A percentile compares a stretch with the other conserved stretches of the same genome.
Evolutionary conservation across 1,140 invertebrate genomes (phyloP).

Genomic region (Dendrolimus punctatus): DNA sequence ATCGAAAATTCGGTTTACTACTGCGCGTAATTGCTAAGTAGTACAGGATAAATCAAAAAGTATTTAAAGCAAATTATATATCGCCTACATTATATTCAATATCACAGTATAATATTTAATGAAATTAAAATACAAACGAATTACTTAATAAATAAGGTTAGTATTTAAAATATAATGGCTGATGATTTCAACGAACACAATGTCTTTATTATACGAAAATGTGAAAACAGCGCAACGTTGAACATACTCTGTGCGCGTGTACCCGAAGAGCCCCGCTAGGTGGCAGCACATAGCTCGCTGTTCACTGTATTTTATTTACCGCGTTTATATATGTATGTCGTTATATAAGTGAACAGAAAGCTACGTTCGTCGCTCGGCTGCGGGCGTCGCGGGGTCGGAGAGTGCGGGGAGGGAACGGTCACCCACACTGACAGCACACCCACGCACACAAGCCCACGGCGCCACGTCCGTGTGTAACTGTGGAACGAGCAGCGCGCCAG

Average conservation of each 20-base stretch:
- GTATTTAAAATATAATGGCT: conserved; percentile 10
- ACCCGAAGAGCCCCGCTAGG: conserved; percentile 52
- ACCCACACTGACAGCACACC: conserved; percentile 9
- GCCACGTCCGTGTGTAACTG: conserved; percentile 47
- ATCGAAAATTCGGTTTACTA: no score
- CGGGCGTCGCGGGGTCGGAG: conserved; percentile 15
- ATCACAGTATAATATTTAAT: no score
- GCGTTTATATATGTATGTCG: conserved; percentile 59
- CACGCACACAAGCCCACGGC: conserved; percentile 35
- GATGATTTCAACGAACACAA: conserved; percentile 8
- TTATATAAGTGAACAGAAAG: conserved; percentile 72
- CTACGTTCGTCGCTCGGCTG: conserved; percentile 49
- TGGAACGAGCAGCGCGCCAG: conserved; percentile 44
- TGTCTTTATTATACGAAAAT: conserved; percentile 31
- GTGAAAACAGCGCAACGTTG: conserved; percentile 39
- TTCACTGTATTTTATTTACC: conserved; percentile 68
- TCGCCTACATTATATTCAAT: no score
- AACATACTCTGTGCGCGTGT: conserved; percentile 32
- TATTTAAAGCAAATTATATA: no score
- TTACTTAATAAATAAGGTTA: conserved; percentile 6
- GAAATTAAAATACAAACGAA: conserved; percentile 2
- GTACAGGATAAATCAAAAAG: no score
- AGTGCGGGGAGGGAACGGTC: conserved; percentile 14
- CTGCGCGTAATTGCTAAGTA: no score
- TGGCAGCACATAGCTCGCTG: conserved; percentile 67